Percentiles rank a stretch among this genome's conserved stretches.
Conservation (phyloP, 1,140 invertebrate genomes). For the Holcopasites calliopsidis region DNA sequence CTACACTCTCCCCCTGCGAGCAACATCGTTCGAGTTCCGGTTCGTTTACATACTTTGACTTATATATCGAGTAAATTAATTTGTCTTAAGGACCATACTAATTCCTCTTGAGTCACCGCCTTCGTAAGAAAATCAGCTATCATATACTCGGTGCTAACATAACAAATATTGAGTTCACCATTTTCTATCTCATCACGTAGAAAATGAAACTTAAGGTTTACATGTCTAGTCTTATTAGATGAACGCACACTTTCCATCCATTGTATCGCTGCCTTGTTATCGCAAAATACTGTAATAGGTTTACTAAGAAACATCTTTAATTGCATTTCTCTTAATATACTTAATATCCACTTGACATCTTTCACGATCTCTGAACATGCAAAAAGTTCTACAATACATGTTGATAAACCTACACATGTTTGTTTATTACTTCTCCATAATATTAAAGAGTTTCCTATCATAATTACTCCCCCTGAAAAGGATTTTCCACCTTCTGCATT, state of each 20-base stretch:
- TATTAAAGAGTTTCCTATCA: background rate
- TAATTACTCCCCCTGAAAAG: slow-evolving; percentile 19
- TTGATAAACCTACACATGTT: slow-evolving; percentile 6
- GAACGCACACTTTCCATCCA: background rate
- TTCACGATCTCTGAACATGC: slow-evolving; percentile 3
- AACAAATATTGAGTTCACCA: background rate
- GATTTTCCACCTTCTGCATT: slow-evolving; percentile 18
- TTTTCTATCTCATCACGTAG: slow-evolving; percentile 14
- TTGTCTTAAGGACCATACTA: background rate
- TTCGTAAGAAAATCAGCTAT: slow-evolving; percentile 11
- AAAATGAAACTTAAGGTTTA: slow-evolving; percentile 21
- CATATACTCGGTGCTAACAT: slow-evolving; percentile 1
- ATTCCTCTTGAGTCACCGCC: slow-evolving; percentile 4
- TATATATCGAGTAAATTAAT: background rate
- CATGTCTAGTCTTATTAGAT: background rate
- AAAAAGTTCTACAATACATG: slow-evolving; percentile 12
- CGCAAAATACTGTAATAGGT: background rate
- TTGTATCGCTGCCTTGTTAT: slow-evolving; percentile 17
- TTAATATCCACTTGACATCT: background rate
- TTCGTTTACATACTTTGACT: too few species aligned
- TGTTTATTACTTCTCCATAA: slow-evolving; percentile 15
- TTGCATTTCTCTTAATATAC: background rate
- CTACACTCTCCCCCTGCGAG: too few species aligned
- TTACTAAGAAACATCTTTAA: background rate
- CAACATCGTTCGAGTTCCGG: too few species aligned